phyloP scores from a whole-genome alignment of 2,888 invertebrate species.

The Macropis europaea region DNA sequence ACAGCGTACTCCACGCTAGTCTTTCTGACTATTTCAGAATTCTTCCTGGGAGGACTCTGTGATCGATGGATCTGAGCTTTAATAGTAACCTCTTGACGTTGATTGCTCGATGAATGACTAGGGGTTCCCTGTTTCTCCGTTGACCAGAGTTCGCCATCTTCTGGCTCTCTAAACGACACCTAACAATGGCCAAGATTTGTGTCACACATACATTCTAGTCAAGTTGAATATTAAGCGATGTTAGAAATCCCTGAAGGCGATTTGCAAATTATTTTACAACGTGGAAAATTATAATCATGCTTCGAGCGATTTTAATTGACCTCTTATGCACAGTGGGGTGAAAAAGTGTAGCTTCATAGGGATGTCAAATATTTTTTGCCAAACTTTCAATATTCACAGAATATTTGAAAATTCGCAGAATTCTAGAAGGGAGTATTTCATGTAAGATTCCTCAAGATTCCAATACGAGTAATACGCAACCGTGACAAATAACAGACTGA shows the following conservation, averaged over 20 bases:
- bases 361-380: background rate
- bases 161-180: conserved; percentile 78
- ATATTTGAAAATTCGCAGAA: too few species aligned
- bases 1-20: conserved; percentile 70
- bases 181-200: conserved; percentile 31
- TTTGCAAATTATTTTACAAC: conserved; percentile 22
- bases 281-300: conserved; percentile 15
- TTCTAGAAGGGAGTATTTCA: too few species aligned
- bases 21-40: conserved; percentile 69
- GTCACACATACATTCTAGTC: background rate
- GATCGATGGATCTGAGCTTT: conserved; percentile 80
- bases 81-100: conserved; percentile 75
- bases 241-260: background rate
- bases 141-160: conserved; percentile 78
- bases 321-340: conserved; percentile 21
- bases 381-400: too few species aligned
- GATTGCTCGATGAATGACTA: conserved; percentile 62
- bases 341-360: background rate
- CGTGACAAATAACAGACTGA: background rate
- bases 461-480: background rate
- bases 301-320: conserved; percentile 2
- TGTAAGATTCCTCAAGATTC: background rate
- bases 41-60: conserved; percentile 77
- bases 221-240: background rate
- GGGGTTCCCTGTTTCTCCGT: conserved; percentile 72